Evolutionary conservation across 2,797 vertebrate genomes (phyloP), one percentile per base, ranked within the genome.

Genomic region (Trachurus trachurus): DNA sequence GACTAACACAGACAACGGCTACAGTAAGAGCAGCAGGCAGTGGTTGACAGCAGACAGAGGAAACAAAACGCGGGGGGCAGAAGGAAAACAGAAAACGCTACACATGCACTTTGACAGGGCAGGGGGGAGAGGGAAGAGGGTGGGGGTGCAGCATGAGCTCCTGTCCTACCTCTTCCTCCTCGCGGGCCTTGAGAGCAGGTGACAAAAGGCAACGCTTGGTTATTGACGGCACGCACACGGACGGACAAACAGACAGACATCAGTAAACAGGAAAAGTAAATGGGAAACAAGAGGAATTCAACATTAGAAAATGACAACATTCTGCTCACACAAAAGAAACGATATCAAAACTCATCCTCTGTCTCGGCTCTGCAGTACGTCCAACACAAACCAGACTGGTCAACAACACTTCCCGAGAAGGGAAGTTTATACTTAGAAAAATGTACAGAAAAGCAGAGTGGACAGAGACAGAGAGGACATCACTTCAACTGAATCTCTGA

Each of bases 91-190:
- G 58, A 71, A 44, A 5, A 1, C 8, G 47, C 50, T 52, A 71
- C 40, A 89, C 91, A 90, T 93, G 91, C 90, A 91, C 42, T 49
- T 54, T 56, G 69, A 75, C 78, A 58, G 49, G 52, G 31, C 5
- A 47, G 53, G 67, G 54, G 74, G 67, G 66, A 71, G 44, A 76
- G 78, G 39, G 52, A 50, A 64, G 59, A 74, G 76, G 50, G 70
- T 31, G 44, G 50, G 65, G 68, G 76, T 73, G 88, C 58, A 80
- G 80, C 74, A 16, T 78, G 72, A 90, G 72, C 69, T 89, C 90
- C 83, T 71, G 86, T 96, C 98, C 98, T 99, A 99, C 98, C 98
- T 96, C 97, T 96, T 98, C 97, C 60, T 98, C 98, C 94, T 97
- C 96, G 53, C 88, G 45, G 95, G 96, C 97, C 98, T 99, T 98